Conservation (phyloP, 2,113 vertebrate genomes). For the Ceyx melanurus region DNA sequence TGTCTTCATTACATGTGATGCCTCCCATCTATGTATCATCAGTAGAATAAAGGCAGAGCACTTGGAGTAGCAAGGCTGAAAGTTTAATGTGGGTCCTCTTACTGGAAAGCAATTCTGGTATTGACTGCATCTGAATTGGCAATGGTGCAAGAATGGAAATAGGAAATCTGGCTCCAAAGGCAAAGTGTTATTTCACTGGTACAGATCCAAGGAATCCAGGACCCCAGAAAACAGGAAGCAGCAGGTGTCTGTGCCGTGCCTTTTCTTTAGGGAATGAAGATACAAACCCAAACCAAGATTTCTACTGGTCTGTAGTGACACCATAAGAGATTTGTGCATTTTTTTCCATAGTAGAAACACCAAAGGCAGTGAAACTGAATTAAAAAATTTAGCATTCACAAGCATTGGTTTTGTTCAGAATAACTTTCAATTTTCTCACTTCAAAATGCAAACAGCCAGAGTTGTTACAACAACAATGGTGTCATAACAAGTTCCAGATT, state of each 20-base stretch:
- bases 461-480: constrained; percentile 23
- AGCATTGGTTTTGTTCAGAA: constrained; percentile 13
- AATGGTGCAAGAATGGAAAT: neutral
- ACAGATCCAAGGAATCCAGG: neutral
- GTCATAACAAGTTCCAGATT: constrained; percentile 49
- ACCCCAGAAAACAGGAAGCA: neutral
- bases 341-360: constrained; percentile 1
- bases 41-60: neutral
- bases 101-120: neutral
- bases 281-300: neutral
- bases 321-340: neutral
- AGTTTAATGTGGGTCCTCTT: neutral
- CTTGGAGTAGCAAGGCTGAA: neutral
- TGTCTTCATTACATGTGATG: neutral
- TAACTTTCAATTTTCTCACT: constrained; percentile 57
- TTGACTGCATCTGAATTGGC: neutral
- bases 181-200: neutral
- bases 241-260: neutral
- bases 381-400: constrained; percentile 20
- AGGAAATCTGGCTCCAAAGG: neutral
- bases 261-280: neutral
- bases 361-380: neutral
- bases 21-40: neutral
- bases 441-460: constrained; percentile 34
- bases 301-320: neutral